Evolutionary conservation across 2,888 invertebrate genomes (phyloP).

Genomic region (Rhopalosiphum nymphaeae): DNA sequence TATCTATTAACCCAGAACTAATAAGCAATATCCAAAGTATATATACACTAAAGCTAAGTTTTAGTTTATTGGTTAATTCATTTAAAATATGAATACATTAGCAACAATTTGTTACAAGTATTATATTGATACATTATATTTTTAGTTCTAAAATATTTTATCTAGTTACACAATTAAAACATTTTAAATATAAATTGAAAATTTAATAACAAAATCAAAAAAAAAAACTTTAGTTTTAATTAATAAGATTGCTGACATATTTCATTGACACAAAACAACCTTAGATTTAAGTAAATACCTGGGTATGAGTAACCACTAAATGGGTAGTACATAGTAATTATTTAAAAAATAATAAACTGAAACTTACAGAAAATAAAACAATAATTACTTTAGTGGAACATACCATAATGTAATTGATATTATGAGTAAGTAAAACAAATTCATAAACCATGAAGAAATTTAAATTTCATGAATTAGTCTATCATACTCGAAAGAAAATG

Average conservation of each 20-base stretch:
- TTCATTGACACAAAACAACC: not conserved
- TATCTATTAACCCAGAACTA: not conserved
- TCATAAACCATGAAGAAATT: conserved; percentile 35
- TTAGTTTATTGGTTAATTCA: not conserved
- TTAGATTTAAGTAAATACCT: not conserved
- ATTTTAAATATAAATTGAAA: not conserved
- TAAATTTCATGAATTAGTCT: conserved; percentile 54
- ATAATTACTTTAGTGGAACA: not conserved
- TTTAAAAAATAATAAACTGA: not conserved
- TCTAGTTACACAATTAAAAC: not conserved
- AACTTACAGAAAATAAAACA: conserved; percentile 12
- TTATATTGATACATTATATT: not conserved
- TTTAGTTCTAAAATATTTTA: not conserved
- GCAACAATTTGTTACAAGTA: not conserved
- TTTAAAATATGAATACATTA: not conserved
- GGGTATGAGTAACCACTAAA: not conserved
- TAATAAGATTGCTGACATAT: not conserved
- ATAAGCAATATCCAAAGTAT: not conserved
- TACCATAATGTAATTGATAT: not conserved
- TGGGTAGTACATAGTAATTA: not conserved
- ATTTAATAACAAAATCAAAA: not conserved
- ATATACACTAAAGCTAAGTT: not conserved
- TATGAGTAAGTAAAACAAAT: conserved; percentile 38
- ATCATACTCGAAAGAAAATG: conserved; percentile 11
- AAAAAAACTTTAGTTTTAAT: not conserved